phyloP scores from a whole-genome alignment of 92 coral and sea anemone genomes.

The Epizoanthus scotinus region DNA sequence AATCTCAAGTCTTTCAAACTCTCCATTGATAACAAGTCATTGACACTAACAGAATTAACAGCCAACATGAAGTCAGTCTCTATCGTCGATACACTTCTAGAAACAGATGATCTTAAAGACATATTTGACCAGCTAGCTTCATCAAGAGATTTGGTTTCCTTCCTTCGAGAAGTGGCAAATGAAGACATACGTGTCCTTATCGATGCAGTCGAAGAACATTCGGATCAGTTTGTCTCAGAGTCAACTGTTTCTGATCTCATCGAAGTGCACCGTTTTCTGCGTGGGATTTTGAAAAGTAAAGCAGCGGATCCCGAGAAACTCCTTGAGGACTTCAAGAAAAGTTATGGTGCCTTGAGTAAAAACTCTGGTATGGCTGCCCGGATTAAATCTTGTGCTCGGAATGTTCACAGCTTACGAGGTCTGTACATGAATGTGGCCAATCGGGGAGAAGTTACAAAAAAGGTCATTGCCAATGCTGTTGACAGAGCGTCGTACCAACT shows the following conservation, averaged over 20 bases:
- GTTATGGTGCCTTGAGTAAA: conserved; percentile 45
- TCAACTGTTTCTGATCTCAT: conserved; percentile 91
- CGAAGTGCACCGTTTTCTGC: conserved; percentile 88
- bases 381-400: conserved; percentile 70
- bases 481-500: conserved; percentile 70
- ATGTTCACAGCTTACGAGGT: conserved; percentile 89
- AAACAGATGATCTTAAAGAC: conserved; percentile 55
- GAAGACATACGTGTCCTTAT: conserved; percentile 90
- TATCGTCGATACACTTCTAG: conserved; percentile 46
- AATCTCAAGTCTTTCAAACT: conserved; percentile 13
- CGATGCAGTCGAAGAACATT: conserved; percentile 98
- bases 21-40: not conserved
- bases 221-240: conserved; percentile 92
- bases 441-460: conserved; percentile 90
- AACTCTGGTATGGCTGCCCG: conserved; percentile 76
- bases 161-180: conserved; percentile 75
- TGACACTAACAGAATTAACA: conserved; percentile 5
- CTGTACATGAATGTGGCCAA: conserved; percentile 86
- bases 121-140: conserved; percentile 60
- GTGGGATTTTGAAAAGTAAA: conserved; percentile 53
- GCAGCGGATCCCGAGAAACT: conserved; percentile 49
- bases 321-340: conserved; percentile 32
- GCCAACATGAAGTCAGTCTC: conserved; percentile 39
- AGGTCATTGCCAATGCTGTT: conserved; percentile 78
- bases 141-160: conserved; percentile 71